phyloP scores from a whole-genome alignment of 2,113 vertebrate species.

The Peromyscus maniculatus region DNA sequence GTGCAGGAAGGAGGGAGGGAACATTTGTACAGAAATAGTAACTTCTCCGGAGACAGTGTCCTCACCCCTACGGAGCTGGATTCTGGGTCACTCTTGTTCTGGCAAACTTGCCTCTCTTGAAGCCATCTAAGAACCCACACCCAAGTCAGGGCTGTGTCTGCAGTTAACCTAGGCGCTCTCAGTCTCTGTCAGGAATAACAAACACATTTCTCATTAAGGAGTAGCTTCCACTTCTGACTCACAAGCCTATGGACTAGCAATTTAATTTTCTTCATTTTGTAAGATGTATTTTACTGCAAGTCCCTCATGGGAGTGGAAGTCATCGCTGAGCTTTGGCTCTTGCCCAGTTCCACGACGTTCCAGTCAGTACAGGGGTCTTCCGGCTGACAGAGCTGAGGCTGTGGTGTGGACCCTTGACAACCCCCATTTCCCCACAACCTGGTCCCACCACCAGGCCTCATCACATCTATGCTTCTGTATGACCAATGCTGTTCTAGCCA shows the following conservation, averaged over 20 bases:
- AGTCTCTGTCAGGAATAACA: neutral
- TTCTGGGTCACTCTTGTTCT: neutral
- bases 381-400: neutral
- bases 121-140: neutral
- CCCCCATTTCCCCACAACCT: neutral
- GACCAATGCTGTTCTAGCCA: neutral
- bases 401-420: neutral
- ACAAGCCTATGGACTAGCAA: neutral
- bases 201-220: neutral
- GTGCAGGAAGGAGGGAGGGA: neutral
- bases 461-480: neutral
- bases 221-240: neutral
- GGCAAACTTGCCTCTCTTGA: neutral
- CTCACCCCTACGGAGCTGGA: neutral
- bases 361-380: neutral
- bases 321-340: neutral
- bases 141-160: neutral
- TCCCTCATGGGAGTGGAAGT: neutral
- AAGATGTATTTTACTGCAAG: neutral
- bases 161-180: neutral
- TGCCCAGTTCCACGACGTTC: too few species aligned
- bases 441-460: neutral
- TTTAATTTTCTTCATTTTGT: slow-evolving; percentile 12
- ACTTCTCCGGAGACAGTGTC: neutral
- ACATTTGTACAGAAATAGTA: neutral